Evolutionary conservation across 23 tunicate genomes (phyloP).

Genomic region (Trididemnum nubilum): DNA sequence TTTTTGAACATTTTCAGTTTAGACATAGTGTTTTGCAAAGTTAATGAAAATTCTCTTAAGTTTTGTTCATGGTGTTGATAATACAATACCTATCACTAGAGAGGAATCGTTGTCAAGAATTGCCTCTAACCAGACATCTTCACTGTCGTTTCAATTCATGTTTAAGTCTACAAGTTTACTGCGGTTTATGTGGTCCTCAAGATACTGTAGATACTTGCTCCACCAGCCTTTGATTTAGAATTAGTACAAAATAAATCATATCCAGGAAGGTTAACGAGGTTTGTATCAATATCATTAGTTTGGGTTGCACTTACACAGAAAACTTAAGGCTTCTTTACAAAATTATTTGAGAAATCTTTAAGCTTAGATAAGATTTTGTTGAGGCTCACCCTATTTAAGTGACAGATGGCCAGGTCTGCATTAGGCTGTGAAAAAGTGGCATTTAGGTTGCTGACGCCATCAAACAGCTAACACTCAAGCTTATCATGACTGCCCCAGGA

Average conservation of each 20-base stretch:
- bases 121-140: background rate
- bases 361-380: background rate
- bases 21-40: background rate
- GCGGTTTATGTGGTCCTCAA: background rate
- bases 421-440: background rate
- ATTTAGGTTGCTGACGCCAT: background rate
- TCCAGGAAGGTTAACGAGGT: background rate
- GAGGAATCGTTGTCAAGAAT: background rate
- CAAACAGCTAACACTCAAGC: background rate
- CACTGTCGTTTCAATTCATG: too few relatives aligned
- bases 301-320: background rate
- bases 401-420: background rate
- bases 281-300: background rate
- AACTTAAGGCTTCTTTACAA: background rate
- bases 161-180: background rate
- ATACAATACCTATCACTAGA: background rate
- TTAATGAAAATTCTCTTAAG: background rate
- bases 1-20: background rate
- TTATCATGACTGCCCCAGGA: background rate
- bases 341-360: background rate
- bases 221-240: background rate
- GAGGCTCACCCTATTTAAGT: background rate
- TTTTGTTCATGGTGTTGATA: too few relatives aligned
- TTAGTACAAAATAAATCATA: background rate
- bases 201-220: background rate